Base-by-base conservation (phyloP, 2,888 invertebrate species). In the Dromius quadrimaculatus region DNA sequence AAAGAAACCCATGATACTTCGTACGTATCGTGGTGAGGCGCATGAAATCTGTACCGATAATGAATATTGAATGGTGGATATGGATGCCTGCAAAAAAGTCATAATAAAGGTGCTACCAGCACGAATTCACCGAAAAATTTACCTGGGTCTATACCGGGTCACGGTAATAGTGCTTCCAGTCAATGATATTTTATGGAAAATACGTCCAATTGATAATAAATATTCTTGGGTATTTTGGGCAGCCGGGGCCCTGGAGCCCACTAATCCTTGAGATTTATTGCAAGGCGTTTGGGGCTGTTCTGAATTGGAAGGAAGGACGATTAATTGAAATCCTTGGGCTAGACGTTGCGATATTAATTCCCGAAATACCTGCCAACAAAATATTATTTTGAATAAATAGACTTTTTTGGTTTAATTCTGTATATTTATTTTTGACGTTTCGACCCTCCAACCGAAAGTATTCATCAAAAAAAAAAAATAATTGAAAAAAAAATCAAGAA, bases 331-430 rank as follows among this genome's bases (percentile, higher is more conserved):
- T 13, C 95, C 95, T 89, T 92, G 97, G 4, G 97, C 94, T 74
- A 99, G 84, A 75, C 99, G 87, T 81, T 98, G 98, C 0, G 96
- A 97, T n/a, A 99, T 93, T 73, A 99, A 86, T 82, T 99, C 98
- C 76, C 90, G 90, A 28, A 54, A 54, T 1, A 54, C 50, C 50
- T 54, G 28, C n/a, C n/a, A n/a, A n/a, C n/a, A n/a, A n/a, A n/a
- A n/a, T n/a, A n/a, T 9, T n/a, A 34, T 9, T 34, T 9, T n/a
- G 34, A 34, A 8, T 8, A 34, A 34, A 34, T 34, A 9, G n/a
- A n/a, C n/a, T n/a, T n/a, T n/a, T n/a, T n/a, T n/a, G n/a, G n/a
- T n/a, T n/a, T n/a, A n/a, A n/a, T n/a, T n/a, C n/a, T n/a, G n/a
- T n/a, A n/a, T n/a, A n/a, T n/a, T n/a, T n/a, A n/a, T n/a, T n/a